These are phyloP conservation scores for Latrodectus hesperus DNA, from an alignment of 2,888 invertebrate genomes.

Conservation along the genomic window DNA sequence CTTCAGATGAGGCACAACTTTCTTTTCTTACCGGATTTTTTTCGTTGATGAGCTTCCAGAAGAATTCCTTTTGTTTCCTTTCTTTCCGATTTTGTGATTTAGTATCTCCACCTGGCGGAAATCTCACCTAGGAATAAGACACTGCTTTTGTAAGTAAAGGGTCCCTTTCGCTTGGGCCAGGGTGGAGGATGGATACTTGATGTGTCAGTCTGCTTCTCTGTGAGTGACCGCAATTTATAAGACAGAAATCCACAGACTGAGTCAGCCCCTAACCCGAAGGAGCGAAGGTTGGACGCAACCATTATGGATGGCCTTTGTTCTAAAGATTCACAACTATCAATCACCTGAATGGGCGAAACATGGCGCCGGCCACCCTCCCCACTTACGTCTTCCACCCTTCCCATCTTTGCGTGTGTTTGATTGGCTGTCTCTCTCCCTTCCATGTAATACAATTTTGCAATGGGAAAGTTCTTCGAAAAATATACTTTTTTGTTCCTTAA, in stretches of 20 bases:
- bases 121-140: no score
- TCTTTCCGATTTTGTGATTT: no score
- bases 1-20: no score
- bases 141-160: background rate
- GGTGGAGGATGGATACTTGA: slow-evolving; percentile 53
- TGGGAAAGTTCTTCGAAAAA: slow-evolving; percentile 9
- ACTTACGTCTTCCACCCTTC: slow-evolving; percentile 17
- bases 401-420: background rate
- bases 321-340: slow-evolving; percentile 69
- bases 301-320: slow-evolving; percentile 69
- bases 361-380: slow-evolving; percentile 41
- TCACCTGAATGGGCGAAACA: slow-evolving; percentile 56
- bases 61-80: no score
- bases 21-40: no score
- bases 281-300: slow-evolving; percentile 59
- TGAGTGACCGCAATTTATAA: slow-evolving; percentile 69
- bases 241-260: slow-evolving; percentile 60
- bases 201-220: slow-evolving; percentile 61
- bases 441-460: background rate
- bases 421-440: background rate
- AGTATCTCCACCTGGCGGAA: no score
- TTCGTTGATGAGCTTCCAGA: no score
- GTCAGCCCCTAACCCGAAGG: slow-evolving; percentile 56
- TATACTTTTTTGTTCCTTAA: slow-evolving; percentile 1
- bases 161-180: background rate